A percentile compares a stretch with the other conserved stretches of the same genome.
phyloP scores from a whole-genome alignment of 2,113 vertebrate genomes.

The Scatophagus argus region DNA sequence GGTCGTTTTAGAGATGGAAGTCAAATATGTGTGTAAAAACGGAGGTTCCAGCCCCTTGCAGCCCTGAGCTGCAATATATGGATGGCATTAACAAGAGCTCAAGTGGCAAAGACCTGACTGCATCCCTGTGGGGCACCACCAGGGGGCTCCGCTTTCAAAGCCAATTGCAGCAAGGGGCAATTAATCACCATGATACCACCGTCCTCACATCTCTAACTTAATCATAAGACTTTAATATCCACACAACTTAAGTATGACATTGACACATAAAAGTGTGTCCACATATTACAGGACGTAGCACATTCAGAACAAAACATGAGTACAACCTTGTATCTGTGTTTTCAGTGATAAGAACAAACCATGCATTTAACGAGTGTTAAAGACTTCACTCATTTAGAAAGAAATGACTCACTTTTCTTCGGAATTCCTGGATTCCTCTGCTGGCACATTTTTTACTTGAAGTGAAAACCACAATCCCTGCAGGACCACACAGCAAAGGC shows the following conservation, averaged over 20 bases:
- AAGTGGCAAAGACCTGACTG: conserved; percentile 39
- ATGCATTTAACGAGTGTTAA: background rate
- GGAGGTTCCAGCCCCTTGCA: background rate
- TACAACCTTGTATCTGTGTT: background rate
- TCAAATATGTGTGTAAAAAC: background rate
- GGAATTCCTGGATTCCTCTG: conserved; percentile 29
- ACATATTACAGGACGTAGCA: background rate
- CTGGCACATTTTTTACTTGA: conserved; percentile 17
- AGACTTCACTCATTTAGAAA: conserved; percentile 11
- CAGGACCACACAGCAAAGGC: conserved; percentile 42
- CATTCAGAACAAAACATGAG: background rate
- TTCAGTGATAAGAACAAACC: conserved; percentile 2
- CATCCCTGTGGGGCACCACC: conserved; percentile 74
- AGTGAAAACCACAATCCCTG: conserved; percentile 17
- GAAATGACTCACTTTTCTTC: conserved; percentile 36
- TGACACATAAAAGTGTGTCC: background rate
- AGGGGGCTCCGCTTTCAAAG: conserved; percentile 84
- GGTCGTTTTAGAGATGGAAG: background rate
- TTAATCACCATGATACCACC: conserved; percentile 26
- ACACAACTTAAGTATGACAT: background rate
- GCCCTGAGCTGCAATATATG: background rate
- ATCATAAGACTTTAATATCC: background rate
- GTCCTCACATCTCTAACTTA: background rate
- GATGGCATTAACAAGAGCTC: conserved; percentile 18
- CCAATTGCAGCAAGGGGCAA: conserved; percentile 69